Evolutionary conservation across 2,888 invertebrate species (phyloP).

Genomic region (Leptinotarsa juncta): DNA sequence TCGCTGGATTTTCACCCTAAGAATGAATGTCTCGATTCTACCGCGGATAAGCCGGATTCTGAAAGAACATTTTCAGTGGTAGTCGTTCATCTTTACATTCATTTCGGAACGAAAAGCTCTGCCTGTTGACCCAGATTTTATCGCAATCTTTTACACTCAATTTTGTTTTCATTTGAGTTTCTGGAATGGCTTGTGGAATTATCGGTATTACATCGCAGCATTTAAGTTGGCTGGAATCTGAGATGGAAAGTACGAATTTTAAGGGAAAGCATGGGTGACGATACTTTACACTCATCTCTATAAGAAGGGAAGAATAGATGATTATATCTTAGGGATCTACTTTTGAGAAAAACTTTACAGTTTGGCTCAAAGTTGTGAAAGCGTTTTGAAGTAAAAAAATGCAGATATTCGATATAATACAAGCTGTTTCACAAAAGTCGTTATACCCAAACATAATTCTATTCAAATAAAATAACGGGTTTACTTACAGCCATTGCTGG

Average conservation of each 20-base stretch:
- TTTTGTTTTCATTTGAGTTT: slow-evolving; percentile 16
- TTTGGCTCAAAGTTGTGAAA: no score
- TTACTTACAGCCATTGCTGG: no score
- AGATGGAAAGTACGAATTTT: not conserved
- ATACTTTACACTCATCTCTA: not conserved
- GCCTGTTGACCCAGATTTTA: slow-evolving; percentile 21
- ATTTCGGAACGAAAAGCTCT: slow-evolving; percentile 26
- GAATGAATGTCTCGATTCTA: slow-evolving; percentile 21
- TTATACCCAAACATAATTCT: no score
- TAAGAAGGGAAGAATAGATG: no score
- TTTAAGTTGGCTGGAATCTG: not conserved
- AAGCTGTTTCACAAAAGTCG: no score
- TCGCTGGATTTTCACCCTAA: slow-evolving; percentile 5
- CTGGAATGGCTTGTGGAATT: not conserved
- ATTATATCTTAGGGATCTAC: no score
- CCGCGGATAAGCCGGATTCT: slow-evolving; percentile 22
- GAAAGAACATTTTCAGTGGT: slow-evolving; percentile 28
- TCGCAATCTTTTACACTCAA: slow-evolving; percentile 22
- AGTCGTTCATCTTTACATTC: slow-evolving; percentile 39
- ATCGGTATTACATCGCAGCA: slow-evolving; percentile 9
- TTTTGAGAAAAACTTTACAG: no score
- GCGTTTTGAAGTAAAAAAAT: no score
- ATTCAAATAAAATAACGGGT: no score
- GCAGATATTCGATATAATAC: no score
- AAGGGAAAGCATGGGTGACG: not conserved